A percentile compares a stretch with the other conserved stretches of the same genome.
phyloP scores from a whole-genome alignment of 2,113 vertebrate species.

The Syrmaticus mikado region DNA sequence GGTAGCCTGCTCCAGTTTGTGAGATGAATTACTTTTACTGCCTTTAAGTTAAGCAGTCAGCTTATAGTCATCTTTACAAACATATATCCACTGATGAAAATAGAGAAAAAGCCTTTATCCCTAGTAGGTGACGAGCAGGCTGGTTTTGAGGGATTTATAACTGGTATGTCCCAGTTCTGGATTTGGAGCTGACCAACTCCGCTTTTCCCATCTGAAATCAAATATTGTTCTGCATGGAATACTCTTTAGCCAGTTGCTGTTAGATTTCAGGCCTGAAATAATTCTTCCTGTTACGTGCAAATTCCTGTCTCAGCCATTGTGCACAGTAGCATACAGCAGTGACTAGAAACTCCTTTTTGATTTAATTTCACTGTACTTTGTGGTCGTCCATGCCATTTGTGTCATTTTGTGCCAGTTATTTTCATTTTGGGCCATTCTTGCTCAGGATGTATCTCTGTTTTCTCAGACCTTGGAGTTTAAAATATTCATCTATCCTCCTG shows the following conservation, averaged over 20 bases:
- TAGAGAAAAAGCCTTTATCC: slow-evolving; percentile 19
- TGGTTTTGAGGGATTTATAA: background rate
- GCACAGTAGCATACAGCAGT: background rate
- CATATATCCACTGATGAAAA: background rate
- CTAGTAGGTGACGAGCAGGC: background rate
- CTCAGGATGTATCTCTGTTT: background rate
- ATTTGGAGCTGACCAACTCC: slow-evolving; percentile 15
- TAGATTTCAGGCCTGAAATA: slow-evolving; percentile 45
- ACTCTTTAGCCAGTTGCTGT: background rate
- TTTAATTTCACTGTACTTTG: background rate
- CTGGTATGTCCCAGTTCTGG: background rate
- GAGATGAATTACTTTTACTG: slow-evolving; percentile 19
- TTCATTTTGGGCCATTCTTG: background rate
- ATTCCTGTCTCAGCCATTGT: background rate
- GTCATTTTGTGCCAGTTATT: slow-evolving; percentile 3
- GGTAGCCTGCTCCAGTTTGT: background rate
- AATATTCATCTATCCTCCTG: slow-evolving; percentile 1
- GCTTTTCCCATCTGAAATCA: slow-evolving; percentile 38
- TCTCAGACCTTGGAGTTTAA: background rate
- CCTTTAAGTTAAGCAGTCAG: slow-evolving; percentile 5
- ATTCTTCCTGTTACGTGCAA: slow-evolving; percentile 17
- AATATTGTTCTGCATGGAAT: background rate
- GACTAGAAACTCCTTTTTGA: background rate
- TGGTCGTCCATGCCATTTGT: background rate
- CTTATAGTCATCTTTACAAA: slow-evolving; percentile 15